Base-by-base conservation (phyloP, 2,113 vertebrate genomes). In the Salvelinus fontinalis region DNA sequence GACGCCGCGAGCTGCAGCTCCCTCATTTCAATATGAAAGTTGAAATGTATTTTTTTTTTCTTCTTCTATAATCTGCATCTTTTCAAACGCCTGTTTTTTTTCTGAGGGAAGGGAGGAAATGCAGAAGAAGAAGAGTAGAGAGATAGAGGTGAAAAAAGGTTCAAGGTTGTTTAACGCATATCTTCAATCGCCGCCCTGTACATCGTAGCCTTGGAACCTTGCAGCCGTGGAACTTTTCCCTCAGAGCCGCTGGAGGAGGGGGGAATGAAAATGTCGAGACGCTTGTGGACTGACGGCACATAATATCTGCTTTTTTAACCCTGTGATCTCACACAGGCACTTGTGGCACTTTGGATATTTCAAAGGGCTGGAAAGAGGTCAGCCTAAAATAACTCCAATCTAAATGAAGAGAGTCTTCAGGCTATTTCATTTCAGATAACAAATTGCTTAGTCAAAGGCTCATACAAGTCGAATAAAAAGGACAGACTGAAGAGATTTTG, bases 11-110 rank as follows among this genome's bases (percentile, higher is more conserved):
- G 89, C 87, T 74, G 86, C 68, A 54, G 79, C 78, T 86, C 69
- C 81, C 90, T 91, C 89, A 92, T 92, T 93, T 92, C 85, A 92
- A 93, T 92, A 90, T 92, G 88, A 92, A 92, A 91, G 92, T 91
- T 73, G 44, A 79, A 90, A 88, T 87, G 83, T 88, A 88, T 91
- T 91, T 90, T 85, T 89, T 51, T 31, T 4, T 5, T 2, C 4
- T 4, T 31, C 29, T 31, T 18, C 12, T 90, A 90, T 89, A 90
- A 93, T 92, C 88, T 89, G 79, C 64, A 76, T 82, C 84, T 89
- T 92, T 90, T 90, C 85, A 91, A 87, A 89, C 80, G 77, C 70
- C 83, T 82, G 73, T 87, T 85, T 87, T 89, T 89, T 12, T 44
- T 44, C 60, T 71, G 78, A 86, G 75, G 86, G 84, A 86, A 81